Evolutionary conservation across 1,140 invertebrate genomes (phyloP).

Genomic region (Armadillidium nasatum): DNA sequence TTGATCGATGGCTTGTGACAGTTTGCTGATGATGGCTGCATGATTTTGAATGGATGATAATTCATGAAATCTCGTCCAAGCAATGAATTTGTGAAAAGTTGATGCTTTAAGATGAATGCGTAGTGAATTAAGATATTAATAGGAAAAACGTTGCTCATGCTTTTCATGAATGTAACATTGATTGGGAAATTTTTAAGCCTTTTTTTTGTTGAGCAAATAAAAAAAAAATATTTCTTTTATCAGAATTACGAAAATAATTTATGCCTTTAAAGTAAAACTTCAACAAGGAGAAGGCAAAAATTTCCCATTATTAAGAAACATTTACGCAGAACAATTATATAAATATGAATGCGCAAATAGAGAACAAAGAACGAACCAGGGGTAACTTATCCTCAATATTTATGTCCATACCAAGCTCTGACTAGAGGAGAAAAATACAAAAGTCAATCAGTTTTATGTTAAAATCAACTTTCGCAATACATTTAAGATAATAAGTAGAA

Average conservation of each 20-base stretch:
- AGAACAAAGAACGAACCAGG: conserved; percentile 32
- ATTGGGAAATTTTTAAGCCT: not conserved
- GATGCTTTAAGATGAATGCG: too few relatives aligned
- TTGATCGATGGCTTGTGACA: too few relatives aligned
- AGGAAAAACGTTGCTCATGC: not conserved
- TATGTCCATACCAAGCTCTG: conserved; percentile 40
- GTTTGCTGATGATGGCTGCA: too few relatives aligned
- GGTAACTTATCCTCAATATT: conserved; percentile 43
- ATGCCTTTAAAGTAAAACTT: too few relatives aligned
- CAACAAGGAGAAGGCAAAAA: not conserved
- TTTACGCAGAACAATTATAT: too few relatives aligned
- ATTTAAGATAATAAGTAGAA: not conserved
- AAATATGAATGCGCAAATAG: not conserved
- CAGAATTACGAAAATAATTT: too few relatives aligned
- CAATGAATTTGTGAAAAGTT: too few relatives aligned
- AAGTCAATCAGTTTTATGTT: not conserved
- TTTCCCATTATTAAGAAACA: not conserved
- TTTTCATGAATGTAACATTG: not conserved
- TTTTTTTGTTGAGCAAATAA: too few relatives aligned
- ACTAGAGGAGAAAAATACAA: conserved; percentile 26
- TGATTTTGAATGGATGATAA: too few relatives aligned
- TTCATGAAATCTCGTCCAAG: too few relatives aligned
- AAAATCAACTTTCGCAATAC: not conserved
- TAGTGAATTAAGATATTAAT: too few relatives aligned
- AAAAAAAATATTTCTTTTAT: too few relatives aligned